phyloP scores from a whole-genome alignment of 2,797 vertebrate species.

The Anguilla obscura region DNA sequence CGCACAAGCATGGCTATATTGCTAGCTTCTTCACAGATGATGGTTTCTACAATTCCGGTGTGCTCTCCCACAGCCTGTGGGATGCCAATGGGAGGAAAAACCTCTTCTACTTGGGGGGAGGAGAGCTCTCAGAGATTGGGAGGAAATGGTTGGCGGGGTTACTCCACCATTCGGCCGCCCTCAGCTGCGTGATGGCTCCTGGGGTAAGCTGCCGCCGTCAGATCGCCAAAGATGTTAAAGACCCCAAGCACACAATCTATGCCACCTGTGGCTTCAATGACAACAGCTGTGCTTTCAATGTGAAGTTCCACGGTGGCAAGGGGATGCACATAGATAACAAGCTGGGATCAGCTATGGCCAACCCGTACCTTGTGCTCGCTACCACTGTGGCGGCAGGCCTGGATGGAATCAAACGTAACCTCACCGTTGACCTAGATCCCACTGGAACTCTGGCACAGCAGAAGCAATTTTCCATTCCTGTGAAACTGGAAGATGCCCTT shows the following conservation, averaged over 20 bases:
- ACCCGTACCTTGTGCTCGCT: conserved; percentile 88
- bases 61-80: conserved; percentile 88
- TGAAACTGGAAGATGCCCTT: conserved; percentile 87
- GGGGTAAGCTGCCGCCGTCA: conserved; percentile 79
- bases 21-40: conserved; percentile 88
- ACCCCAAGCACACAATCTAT: conserved; percentile 73
- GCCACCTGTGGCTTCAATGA: conserved; percentile 85
- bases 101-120: conserved; percentile 74
- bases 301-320: conserved; percentile 83
- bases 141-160: conserved; percentile 87
- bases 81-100: conserved; percentile 77
- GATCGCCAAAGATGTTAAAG: conserved; percentile 75
- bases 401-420: conserved; percentile 79
- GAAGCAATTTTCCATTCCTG: conserved; percentile 73
- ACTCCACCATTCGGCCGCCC: conserved; percentile 82
- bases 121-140: conserved; percentile 78
- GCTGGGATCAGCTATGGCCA: conserved; percentile 87
- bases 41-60: conserved; percentile 80
- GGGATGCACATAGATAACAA: conserved; percentile 86
- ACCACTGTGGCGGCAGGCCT: conserved; percentile 87
- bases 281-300: conserved; percentile 86
- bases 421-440: conserved; percentile 59
- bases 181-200: conserved; percentile 89
- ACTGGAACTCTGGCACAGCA: conserved; percentile 62
- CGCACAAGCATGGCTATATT: conserved; percentile 86